These are phyloP conservation scores for Diplodus sargus DNA, from an alignment of 2,797 vertebrate species.

Conservation along the genomic window DNA sequence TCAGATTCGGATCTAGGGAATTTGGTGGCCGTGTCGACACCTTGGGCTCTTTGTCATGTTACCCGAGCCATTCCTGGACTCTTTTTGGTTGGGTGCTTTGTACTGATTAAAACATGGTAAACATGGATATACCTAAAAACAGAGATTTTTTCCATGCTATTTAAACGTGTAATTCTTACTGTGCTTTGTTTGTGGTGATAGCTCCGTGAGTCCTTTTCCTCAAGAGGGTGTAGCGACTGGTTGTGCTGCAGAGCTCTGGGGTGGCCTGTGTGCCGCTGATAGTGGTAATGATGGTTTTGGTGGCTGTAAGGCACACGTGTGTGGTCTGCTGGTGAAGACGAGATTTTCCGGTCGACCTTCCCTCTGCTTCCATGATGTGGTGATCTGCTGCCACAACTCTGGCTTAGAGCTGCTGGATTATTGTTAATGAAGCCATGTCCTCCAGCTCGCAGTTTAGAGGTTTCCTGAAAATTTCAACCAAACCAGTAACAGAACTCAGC, in stretches of 20 bases:
- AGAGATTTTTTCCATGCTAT: background rate
- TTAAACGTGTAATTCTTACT: constrained; percentile 69
- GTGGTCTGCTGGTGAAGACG: constrained; percentile 93
- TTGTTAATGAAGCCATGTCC: constrained; percentile 69
- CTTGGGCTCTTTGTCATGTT: no score
- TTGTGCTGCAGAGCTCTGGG: constrained; percentile 79
- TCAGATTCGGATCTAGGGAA: no score
- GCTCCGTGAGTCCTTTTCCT: constrained; percentile 78
- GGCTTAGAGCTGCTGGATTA: constrained; percentile 64
- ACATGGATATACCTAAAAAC: background rate
- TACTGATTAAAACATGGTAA: background rate
- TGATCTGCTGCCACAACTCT: constrained; percentile 67
- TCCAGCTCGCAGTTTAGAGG: constrained; percentile 77
- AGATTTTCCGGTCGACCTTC: constrained; percentile 80
- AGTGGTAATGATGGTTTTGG: constrained; percentile 85
- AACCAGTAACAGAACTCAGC: background rate
- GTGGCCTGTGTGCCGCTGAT: constrained; percentile 79
- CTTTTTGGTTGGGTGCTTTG: no score
- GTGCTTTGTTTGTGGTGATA: constrained; percentile 84
- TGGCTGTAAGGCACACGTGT: constrained; percentile 94
- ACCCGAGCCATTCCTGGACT: no score
- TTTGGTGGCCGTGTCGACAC: no score
- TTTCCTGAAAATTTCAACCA: constrained; percentile 72
- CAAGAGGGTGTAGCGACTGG: constrained; percentile 58
- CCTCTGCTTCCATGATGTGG: constrained; percentile 74